Base-by-base conservation (phyloP, 2,888 invertebrate species). In the Gymnocheta viridis region DNA sequence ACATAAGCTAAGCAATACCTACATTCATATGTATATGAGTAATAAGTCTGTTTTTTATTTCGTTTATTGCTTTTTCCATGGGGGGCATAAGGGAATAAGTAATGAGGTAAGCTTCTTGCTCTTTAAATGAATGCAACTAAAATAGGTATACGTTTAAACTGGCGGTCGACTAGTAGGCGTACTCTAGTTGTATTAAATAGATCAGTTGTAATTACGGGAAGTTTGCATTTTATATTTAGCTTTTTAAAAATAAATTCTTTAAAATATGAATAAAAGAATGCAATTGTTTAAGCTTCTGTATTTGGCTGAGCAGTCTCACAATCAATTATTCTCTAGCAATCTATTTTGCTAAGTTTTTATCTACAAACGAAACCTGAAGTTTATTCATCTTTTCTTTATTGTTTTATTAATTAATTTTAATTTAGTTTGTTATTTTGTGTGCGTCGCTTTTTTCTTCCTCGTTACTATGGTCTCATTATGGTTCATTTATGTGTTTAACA, bases 401-500 rank as follows among this genome's bases (percentile, higher is more conserved):
- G 1, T n/a, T n/a, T n/a, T 51, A 22, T 10, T 24, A 51, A 51
- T 51, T 51, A 27, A 51, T 0, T 51, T 51, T 51, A 27, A 51
- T 51, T 51, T 51, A 12, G 14, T 6, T 51, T 51, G 10, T 51
- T 51, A 27, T 10, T 3, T 51, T 32, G 41, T 58, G 35, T 58
- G 3, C n/a, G 32, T n/a, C 2, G 12, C 12, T 58, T n/a, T 49
- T 17, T 10, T 54, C 12, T 54, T 27, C 10, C 5, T 27, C 51
- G 7, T 56, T 56, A 9, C 32, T 7, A 19, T 56, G 7, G 32
- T n/a, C 14, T 60, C 32, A 24, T 9, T 24, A 60, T 74, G 51
- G 51, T 74, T 62, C 62, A 38, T 74, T 62, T 62, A 74, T 74
- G 38, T 74, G 49, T 27, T 62, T 24, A 62, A 73, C 49, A 60